Conservation (phyloP, 1,140 invertebrate species). For the Trichoplusia ni region DNA sequence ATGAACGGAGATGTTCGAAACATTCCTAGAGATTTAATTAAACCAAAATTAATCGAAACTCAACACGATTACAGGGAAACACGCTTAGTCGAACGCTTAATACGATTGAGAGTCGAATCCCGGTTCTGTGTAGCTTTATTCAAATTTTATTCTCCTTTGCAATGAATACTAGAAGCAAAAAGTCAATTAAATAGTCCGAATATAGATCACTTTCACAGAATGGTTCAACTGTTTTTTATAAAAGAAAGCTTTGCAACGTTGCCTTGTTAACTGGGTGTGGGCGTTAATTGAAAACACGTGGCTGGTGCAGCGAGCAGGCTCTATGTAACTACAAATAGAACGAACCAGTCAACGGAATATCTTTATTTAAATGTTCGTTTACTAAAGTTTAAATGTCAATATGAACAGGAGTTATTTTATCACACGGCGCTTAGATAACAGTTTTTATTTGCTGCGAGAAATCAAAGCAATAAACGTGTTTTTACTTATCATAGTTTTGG, state of each 20-base stretch:
- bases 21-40: too few species aligned
- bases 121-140: background rate
- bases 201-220: slow-evolving; percentile 4
- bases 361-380: background rate
- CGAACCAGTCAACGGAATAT: slow-evolving; percentile 6
- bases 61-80: too few species aligned
- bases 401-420: too few species aligned
- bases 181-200: background rate
- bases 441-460: too few species aligned
- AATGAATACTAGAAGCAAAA: background rate
- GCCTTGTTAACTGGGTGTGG: slow-evolving; percentile 28
- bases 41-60: too few species aligned
- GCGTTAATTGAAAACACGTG: slow-evolving; percentile 38
- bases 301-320: slow-evolving; percentile 22
- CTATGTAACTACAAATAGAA: slow-evolving; percentile 21
- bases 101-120: slow-evolving; percentile 16
- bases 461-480: too few species aligned
- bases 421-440: too few species aligned
- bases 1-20: too few species aligned
- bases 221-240: slow-evolving; percentile 9
- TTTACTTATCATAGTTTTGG: too few species aligned
- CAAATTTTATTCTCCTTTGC: slow-evolving; percentile 9
- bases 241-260: slow-evolving; percentile 18
- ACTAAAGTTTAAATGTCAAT: slow-evolving; percentile 16
- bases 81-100: too few species aligned